Base-by-base conservation (phyloP, 2,113 vertebrate species). In the Anoplopoma fimbria region DNA sequence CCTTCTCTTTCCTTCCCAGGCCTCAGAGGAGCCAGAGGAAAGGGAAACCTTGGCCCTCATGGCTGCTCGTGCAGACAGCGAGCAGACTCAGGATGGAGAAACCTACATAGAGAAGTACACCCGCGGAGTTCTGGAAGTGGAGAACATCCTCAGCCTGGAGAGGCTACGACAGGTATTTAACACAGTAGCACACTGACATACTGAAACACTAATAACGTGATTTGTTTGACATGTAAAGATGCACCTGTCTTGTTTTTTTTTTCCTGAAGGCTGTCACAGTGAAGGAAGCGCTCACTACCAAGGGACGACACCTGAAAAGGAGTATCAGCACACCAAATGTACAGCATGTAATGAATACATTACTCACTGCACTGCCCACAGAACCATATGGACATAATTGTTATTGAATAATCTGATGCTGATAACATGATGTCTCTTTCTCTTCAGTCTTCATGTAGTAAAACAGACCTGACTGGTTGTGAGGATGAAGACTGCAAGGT, bases 101-200 rank as follows among this genome's bases (percentile, higher is more conserved):
- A 98, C 96, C 0, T 99, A 99, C 92, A 99, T 99, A 4, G 98
- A 99, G 85, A 98, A 98, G 62, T 99, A 99, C 91, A 99, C 97
- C 0, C 94, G 97, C 0, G 97, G 97, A 0, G 97, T 99, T 79
- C 93, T 99, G 90, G 98, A 99, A 70, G 97, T 99, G 86, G 97
- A 99, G 90, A 99, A 97, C 87, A 99, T 99, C 78, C 87, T 99
- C 81, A 97, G 97, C 70, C 95, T 99, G 5, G 98, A 99, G 84
- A 95, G 97, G 69, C 96, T 99, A 12, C 92, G 98, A 76, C 98
- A 99, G 97, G 98, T 95, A 77, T n/a, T 70, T 49, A 25, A 64
- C 14, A 49, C 13, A 69, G 23, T 12, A 25, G 34, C 6, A 17
- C 31, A 4, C 4, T 17, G 9, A 36, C 15, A 38, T 33, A 21